phyloP scores from a whole-genome alignment of 2,888 invertebrate species.

The Noctuana brunneofusca region DNA sequence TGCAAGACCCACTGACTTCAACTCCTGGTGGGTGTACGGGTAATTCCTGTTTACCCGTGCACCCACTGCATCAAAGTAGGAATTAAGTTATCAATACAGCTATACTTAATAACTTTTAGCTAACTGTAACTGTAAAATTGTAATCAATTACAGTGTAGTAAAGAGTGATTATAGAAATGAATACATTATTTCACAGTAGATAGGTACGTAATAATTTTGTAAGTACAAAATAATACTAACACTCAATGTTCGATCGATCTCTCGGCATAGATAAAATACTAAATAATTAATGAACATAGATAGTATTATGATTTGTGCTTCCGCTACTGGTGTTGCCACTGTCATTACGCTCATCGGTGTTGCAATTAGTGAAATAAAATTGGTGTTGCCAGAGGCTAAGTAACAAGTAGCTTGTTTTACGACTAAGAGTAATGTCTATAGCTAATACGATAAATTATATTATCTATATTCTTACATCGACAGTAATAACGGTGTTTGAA shows the following conservation, averaged over 20 bases:
- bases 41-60: too few species aligned
- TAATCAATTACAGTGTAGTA: too few species aligned
- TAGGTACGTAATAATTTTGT: neutral
- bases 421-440: neutral
- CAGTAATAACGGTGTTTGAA: constrained; percentile 38
- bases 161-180: too few species aligned
- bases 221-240: neutral
- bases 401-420: neutral
- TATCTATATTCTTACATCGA: constrained; percentile 33
- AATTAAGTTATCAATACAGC: too few species aligned
- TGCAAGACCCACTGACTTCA: too few species aligned
- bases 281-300: constrained; percentile 46
- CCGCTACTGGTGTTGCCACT: constrained; percentile 65
- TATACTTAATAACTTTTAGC: too few species aligned
- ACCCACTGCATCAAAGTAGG: too few species aligned
- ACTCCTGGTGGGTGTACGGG: too few species aligned
- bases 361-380: constrained; percentile 19
- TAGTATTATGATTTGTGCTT: constrained; percentile 59
- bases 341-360: constrained; percentile 45
- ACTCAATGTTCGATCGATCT: constrained; percentile 44
- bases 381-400: constrained; percentile 22
- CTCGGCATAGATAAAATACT: constrained; percentile 36
- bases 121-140: too few species aligned
- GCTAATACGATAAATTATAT: neutral
- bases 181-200: too few species aligned